Evolutionary conservation across 2,113 vertebrate species (phyloP).

Genomic region (Scatophagus argus): DNA sequence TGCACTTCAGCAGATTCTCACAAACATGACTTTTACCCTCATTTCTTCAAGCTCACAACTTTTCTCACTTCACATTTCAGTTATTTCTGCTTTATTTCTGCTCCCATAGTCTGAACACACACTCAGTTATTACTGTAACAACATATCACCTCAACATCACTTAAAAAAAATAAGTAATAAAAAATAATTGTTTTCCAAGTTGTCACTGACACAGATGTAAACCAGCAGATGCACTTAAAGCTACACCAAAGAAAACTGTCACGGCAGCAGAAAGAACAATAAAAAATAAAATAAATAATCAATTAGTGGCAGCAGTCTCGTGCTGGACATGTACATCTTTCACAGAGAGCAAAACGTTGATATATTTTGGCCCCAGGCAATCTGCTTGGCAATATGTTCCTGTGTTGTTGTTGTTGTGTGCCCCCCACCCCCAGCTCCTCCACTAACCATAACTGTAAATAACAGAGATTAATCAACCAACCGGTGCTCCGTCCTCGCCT

Average conservation of each 20-base stretch:
- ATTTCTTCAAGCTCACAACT: too few relatives aligned
- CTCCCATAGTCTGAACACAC: neutral
- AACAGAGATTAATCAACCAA: constrained; percentile 52
- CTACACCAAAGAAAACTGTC: constrained; percentile 3
- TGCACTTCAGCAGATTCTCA: neutral
- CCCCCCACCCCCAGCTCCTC: neutral
- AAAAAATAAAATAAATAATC: constrained; percentile 49
- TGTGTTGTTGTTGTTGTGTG: constrained; percentile 48
- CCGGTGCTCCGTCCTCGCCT: constrained; percentile 18
- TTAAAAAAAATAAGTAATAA: neutral
- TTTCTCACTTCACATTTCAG: neutral
- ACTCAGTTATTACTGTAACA: neutral
- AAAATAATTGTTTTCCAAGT: neutral
- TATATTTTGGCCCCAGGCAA: constrained; percentile 54
- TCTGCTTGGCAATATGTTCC: constrained; percentile 73
- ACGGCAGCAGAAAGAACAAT: neutral
- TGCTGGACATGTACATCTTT: constrained; percentile 44
- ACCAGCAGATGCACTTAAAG: constrained; percentile 9
- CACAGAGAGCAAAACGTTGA: constrained; percentile 37
- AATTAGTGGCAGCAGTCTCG: constrained; percentile 54
- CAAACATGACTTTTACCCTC: constrained; percentile 3
- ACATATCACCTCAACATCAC: neutral
- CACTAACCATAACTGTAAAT: constrained; percentile 39
- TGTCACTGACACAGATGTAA: neutral
- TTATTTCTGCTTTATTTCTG: neutral